Evolutionary conservation across 35 echinoderm and acorn worm genomes (phyloP).

Genomic region (Patiria miniata): DNA sequence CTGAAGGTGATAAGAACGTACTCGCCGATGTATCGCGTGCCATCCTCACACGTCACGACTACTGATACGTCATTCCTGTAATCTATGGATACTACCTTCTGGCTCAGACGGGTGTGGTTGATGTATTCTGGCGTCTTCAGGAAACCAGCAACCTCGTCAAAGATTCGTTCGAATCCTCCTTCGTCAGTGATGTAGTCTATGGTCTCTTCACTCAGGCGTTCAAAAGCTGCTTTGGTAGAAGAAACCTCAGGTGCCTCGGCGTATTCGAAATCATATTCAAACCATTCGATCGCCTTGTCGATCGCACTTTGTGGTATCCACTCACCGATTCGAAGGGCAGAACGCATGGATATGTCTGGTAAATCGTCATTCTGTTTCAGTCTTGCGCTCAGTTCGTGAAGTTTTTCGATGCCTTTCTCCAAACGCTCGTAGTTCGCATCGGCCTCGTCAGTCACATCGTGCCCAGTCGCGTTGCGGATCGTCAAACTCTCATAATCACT

Average conservation of each 20-base stretch:
- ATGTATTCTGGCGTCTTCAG: neutral
- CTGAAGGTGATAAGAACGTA: slow-evolving; percentile 52
- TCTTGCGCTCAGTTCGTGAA: neutral
- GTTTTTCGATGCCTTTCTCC: slow-evolving; percentile 12
- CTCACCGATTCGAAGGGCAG: slow-evolving; percentile 25
- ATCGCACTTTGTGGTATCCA: slow-evolving; percentile 29
- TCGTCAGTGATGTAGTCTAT: neutral
- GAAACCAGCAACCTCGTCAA: slow-evolving; percentile 19
- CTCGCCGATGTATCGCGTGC: slow-evolving; percentile 35
- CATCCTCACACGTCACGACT: slow-evolving; percentile 20
- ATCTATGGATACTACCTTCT: slow-evolving; percentile 17
- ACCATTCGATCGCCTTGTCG: slow-evolving; percentile 56
- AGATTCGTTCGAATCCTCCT: neutral
- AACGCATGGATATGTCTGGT: slow-evolving; percentile 2
- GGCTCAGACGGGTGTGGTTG: slow-evolving; percentile 14
- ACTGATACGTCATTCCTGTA: slow-evolving; percentile 19
- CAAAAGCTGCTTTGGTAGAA: neutral
- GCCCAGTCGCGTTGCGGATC: slow-evolving; percentile 9
- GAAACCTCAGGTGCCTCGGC: slow-evolving; percentile 19
- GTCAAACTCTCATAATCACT: neutral
- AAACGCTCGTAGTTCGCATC: neutral
- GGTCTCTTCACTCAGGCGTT: neutral
- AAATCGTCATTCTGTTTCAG: neutral
- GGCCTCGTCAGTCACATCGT: slow-evolving; percentile 26
- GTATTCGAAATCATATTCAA: slow-evolving; percentile 51